A percentile compares a stretch with the other conserved stretches of the same genome.
Evolutionary conservation across 1,140 invertebrate genomes (phyloP).

Genomic region (Eulimnadia texana): DNA sequence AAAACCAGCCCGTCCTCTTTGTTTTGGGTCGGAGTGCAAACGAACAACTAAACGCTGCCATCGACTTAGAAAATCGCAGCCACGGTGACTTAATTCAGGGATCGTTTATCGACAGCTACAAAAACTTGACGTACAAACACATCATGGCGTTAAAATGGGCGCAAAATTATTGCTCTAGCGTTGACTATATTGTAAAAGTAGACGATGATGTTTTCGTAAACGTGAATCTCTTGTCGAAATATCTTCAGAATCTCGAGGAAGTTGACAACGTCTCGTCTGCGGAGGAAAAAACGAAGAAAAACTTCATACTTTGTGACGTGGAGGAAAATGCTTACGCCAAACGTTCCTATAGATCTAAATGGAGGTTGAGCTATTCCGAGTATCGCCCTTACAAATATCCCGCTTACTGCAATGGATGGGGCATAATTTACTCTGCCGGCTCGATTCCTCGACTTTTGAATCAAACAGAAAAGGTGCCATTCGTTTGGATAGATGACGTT

Average conservation of each 20-base stretch:
- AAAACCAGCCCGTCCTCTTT: not conserved
- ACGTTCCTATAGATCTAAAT: slow-evolving; percentile 10
- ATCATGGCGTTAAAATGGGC: slow-evolving; percentile 70
- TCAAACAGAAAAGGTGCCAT: not conserved
- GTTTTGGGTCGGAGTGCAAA: not conserved
- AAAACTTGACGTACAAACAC: slow-evolving; percentile 77
- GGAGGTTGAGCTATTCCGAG: not conserved
- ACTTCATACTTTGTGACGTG: slow-evolving; percentile 6
- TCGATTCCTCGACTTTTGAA: not conserved
- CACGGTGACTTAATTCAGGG: slow-evolving; percentile 62
- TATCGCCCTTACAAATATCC: slow-evolving; percentile 1
- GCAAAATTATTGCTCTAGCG: slow-evolving; percentile 43
- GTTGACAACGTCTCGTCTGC: not conserved
- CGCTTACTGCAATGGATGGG: slow-evolving; percentile 8
- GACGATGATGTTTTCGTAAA: slow-evolving; percentile 69
- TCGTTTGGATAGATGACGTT: slow-evolving; percentile 6
- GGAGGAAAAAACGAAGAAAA: not conserved
- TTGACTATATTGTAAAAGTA: slow-evolving; percentile 56
- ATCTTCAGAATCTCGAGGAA: not conserved
- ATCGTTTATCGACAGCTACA: slow-evolving; percentile 59
- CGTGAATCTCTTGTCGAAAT: slow-evolving; percentile 8
- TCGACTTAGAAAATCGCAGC: slow-evolving; percentile 38
- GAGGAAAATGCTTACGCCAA: not conserved
- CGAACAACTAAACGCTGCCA: not conserved
- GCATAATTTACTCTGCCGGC: not conserved